A percentile compares a stretch with the other conserved stretches of the same genome.
Evolutionary conservation across 2,888 invertebrate genomes (phyloP).

Genomic region (Oxyteleia sp.): DNA sequence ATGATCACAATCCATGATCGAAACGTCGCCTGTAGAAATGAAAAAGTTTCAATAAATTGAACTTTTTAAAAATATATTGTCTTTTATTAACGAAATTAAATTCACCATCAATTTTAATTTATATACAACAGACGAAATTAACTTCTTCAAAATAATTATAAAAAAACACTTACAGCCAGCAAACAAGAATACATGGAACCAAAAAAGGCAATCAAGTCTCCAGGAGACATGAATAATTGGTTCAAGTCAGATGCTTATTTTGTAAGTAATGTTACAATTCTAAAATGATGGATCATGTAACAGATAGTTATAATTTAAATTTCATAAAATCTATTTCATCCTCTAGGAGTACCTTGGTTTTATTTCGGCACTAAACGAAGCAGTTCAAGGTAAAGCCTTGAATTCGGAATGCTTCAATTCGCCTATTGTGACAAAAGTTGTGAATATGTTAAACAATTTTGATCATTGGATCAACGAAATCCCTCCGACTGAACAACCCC

Average conservation of each 20-base stretch:
- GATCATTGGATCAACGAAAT: conserved; percentile 93
- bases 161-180: conserved; percentile 85
- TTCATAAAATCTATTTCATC: too few relatives aligned
- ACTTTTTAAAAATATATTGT: too few relatives aligned
- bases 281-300: too few relatives aligned
- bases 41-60: too few relatives aligned
- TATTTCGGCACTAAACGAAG: conserved; percentile 94
- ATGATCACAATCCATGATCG: too few relatives aligned
- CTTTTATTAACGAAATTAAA: too few relatives aligned
- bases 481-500: conserved; percentile 96
- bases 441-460: conserved; percentile 91
- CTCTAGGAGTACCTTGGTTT: conserved; percentile 95
- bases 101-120: too few relatives aligned
- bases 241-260: conserved; percentile 95
- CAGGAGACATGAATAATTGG: conserved; percentile 93
- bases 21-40: too few relatives aligned
- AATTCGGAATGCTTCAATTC: conserved; percentile 90
- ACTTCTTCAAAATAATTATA: too few relatives aligned
- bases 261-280: conserved; percentile 87
- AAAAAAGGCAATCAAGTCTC: conserved; percentile 90
- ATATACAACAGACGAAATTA: too few relatives aligned
- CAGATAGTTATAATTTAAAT: too few relatives aligned
- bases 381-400: conserved; percentile 93
- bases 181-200: conserved; percentile 91
- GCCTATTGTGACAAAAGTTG: conserved; percentile 89